phyloP scores from a whole-genome alignment of 2,113 vertebrate species.

The Odocoileus hemionus region DNA sequence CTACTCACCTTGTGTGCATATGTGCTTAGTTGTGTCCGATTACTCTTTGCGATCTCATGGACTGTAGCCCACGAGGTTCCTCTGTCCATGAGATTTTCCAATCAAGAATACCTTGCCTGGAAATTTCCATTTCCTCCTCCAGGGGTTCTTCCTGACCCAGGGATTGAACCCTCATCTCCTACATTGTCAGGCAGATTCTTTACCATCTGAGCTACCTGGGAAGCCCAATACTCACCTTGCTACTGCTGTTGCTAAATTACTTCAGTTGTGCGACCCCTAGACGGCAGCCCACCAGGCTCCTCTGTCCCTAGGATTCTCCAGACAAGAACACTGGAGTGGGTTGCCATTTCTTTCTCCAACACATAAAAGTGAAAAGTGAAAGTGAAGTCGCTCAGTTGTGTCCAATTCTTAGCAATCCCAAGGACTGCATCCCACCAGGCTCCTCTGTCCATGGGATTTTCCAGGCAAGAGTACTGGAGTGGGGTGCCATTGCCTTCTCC shows the following conservation, averaged over 20 bases:
- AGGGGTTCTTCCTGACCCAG: neutral
- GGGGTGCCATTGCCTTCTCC: neutral
- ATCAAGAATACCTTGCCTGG: neutral
- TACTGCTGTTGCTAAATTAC: neutral
- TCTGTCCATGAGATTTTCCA: neutral
- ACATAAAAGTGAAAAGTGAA: neutral
- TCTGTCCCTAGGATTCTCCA: neutral
- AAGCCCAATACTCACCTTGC: neutral
- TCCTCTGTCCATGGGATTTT: neutral
- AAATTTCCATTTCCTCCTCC: neutral
- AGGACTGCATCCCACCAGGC: neutral
- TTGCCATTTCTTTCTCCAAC: neutral
- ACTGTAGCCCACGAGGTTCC: neutral
- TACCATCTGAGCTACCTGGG: neutral
- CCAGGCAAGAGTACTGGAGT: neutral
- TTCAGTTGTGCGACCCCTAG: neutral
- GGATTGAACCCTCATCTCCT: neutral
- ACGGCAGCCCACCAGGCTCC: neutral
- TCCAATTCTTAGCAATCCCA: neutral
- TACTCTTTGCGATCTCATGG: neutral
- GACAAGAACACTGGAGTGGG: neutral
- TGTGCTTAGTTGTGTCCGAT: neutral
- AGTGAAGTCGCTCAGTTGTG: accelerated
- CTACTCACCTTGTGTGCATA: neutral
- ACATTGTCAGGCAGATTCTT: neutral